These are phyloP conservation scores for Leptinotarsa tumamoca DNA, from an alignment of 2,888 invertebrate species.

Conservation along the genomic window DNA sequence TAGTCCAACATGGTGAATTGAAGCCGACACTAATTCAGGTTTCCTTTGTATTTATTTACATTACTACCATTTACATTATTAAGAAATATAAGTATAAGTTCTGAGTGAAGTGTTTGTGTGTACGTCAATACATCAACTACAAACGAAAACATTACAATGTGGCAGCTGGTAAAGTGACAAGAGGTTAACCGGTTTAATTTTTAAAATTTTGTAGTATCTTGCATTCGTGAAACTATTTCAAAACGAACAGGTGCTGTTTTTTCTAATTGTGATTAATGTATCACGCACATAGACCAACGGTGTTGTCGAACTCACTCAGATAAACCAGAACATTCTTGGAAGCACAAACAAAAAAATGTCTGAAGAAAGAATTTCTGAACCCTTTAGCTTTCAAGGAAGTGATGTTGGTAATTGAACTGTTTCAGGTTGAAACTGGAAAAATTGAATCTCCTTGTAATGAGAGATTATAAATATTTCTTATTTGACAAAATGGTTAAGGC, in stretches of 20 bases:
- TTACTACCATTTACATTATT: too few species aligned
- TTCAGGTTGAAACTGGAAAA: constrained; percentile 47
- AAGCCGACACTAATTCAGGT: too few species aligned
- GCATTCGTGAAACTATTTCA: too few species aligned
- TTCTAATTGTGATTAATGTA: not conserved
- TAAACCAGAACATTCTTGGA: not conserved
- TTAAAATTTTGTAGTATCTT: too few species aligned
- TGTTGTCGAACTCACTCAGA: not conserved
- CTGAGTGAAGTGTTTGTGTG: too few species aligned
- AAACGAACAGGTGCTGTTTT: not conserved
- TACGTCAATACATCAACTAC: too few species aligned
- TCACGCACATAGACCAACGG: not conserved
- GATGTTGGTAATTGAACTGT: constrained; percentile 41
- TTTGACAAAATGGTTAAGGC: constrained; percentile 6
- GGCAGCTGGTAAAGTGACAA: too few species aligned
- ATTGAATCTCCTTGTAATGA: constrained; percentile 42
- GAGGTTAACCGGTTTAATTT: too few species aligned
- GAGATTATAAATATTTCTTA: constrained; percentile 43
- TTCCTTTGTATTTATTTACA: too few species aligned
- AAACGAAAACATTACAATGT: too few species aligned
- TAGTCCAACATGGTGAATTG: too few species aligned
- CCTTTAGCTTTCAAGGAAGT: constrained; percentile 7
- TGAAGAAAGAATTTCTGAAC: constrained; percentile 21
- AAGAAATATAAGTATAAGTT: too few species aligned
- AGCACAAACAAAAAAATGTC: not conserved